phyloP scores from a whole-genome alignment of 2,797 vertebrate species.

The Rhabdomys pumilio region DNA sequence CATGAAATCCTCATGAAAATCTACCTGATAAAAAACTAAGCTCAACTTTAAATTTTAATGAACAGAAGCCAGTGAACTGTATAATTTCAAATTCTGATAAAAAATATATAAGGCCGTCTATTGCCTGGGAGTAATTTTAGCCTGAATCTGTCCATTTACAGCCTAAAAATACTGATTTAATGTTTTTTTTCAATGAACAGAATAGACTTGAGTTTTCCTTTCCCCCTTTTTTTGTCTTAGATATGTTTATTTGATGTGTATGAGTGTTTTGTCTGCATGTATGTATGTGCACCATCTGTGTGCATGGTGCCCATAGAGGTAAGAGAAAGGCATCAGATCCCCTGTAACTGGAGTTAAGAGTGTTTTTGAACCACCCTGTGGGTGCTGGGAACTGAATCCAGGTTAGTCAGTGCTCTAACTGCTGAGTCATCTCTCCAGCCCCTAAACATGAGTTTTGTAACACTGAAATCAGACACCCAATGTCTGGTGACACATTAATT shows the following conservation, averaged over 20 bases:
- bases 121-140: constrained; percentile 63
- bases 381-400: not conserved
- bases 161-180: constrained; percentile 48
- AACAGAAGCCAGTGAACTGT: constrained; percentile 68
- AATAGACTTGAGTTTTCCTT: constrained; percentile 62
- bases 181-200: constrained; percentile 55
- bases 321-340: not conserved
- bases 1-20: constrained; percentile 56
- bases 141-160: constrained; percentile 15
- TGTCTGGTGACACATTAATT: constrained; percentile 42
- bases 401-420: not conserved
- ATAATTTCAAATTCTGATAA: constrained; percentile 70
- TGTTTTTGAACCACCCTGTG: not conserved
- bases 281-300: not conserved
- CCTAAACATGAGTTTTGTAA: constrained; percentile 61
- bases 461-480: constrained; percentile 53
- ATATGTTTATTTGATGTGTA: not conserved
- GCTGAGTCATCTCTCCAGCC: not conserved
- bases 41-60: constrained; percentile 76
- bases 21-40: constrained; percentile 50
- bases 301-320: not conserved
- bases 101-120: constrained; percentile 63
- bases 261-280: not conserved
- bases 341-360: not conserved
- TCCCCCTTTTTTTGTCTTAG: not conserved